These are phyloP conservation scores for Lapara coniferarum DNA, from an alignment of 2,888 invertebrate species.

Conservation along the genomic window DNA sequence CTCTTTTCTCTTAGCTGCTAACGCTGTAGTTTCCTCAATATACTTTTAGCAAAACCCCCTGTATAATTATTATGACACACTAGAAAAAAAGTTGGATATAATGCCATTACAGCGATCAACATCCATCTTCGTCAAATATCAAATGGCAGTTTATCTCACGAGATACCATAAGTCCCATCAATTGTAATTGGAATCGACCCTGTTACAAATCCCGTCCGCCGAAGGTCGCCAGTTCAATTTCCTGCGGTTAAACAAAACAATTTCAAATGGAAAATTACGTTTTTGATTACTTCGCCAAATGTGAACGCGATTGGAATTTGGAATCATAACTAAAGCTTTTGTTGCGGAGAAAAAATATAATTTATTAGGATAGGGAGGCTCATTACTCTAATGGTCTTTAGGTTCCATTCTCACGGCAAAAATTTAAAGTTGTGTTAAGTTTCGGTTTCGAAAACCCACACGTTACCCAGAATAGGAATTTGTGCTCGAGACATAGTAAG, in stretches of 20 bases:
- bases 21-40: too few species aligned
- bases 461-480: too few species aligned
- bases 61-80: too few species aligned
- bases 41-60: too few species aligned
- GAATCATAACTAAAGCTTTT: neutral
- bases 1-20: too few species aligned
- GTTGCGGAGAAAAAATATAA: neutral
- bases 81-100: too few species aligned
- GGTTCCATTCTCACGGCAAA: too few species aligned
- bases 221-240: conserved; percentile 33
- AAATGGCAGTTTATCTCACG: neutral
- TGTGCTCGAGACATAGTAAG: too few species aligned
- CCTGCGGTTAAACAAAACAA: conserved; percentile 29
- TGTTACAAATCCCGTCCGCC: neutral
- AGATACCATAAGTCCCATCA: neutral
- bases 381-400: too few species aligned
- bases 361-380: neutral
- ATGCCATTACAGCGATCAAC: too few species aligned
- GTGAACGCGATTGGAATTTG: neutral
- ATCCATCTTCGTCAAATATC: neutral
- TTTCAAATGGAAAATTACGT: conserved; percentile 23
- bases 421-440: too few species aligned
- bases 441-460: too few species aligned
- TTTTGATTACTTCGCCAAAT: conserved; percentile 15
- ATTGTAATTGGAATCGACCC: conserved; percentile 12